Evolutionary conservation across 2,797 vertebrate species (phyloP).

Genomic region (Crax fasciolata): DNA sequence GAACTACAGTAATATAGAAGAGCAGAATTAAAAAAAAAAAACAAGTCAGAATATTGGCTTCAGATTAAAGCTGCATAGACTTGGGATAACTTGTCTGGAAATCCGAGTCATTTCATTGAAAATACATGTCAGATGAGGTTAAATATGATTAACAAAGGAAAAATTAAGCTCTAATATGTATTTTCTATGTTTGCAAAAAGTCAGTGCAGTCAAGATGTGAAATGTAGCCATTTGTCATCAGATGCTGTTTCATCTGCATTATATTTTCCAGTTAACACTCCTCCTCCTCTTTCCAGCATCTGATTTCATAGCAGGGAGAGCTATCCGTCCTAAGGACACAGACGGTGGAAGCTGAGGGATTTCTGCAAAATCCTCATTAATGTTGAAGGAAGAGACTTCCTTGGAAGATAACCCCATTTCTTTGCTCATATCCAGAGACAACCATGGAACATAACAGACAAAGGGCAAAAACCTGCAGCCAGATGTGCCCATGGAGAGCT

Average conservation of each 20-base stretch:
- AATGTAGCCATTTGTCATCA: neutral
- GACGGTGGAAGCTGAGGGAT: neutral
- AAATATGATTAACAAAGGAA: slow-evolving; percentile 10
- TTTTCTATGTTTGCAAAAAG: neutral
- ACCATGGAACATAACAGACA: neutral
- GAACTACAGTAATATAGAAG: neutral
- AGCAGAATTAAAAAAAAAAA: neutral
- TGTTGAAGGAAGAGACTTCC: neutral
- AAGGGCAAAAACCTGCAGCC: neutral
- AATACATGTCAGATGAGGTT: neutral
- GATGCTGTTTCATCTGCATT: neutral
- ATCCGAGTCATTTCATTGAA: neutral
- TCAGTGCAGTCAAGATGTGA: neutral
- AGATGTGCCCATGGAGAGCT: accelerated
- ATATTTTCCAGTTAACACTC: neutral
- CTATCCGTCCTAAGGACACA: neutral
- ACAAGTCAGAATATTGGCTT: slow-evolving; percentile 23
- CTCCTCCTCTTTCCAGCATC: neutral
- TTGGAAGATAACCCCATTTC: neutral
- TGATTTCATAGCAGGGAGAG: neutral
- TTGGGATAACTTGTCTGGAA: neutral
- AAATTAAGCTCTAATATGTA: neutral
- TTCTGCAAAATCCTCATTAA: neutral
- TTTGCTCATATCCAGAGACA: neutral
- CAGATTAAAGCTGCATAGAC: slow-evolving; percentile 36